phyloP scores from a whole-genome alignment of 2,797 vertebrate species.

The Pseudopleuronectes americanus region DNA sequence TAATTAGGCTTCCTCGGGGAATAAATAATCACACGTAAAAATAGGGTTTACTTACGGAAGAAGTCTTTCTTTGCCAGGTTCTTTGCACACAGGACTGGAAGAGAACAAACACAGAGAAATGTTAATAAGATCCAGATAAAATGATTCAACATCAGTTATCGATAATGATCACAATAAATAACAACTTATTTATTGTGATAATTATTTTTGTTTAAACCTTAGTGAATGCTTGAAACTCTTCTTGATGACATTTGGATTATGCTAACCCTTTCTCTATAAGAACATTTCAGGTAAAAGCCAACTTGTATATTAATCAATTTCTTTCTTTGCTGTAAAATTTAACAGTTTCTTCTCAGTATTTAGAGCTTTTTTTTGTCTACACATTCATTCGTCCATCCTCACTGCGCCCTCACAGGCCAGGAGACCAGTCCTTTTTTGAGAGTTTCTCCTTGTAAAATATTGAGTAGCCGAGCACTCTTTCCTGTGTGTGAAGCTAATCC shows the following conservation, averaged over 20 bases:
- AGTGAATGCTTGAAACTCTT: too few species aligned
- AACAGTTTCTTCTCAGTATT: neutral
- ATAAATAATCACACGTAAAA: conserved; percentile 61
- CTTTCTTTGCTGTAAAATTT: neutral
- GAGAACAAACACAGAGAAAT: conserved; percentile 37
- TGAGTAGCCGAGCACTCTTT: conserved; percentile 56
- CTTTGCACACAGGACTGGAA: conserved; percentile 95
- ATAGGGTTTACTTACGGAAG: conserved; percentile 92
- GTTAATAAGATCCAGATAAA: conserved; percentile 11
- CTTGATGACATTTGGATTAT: too few species aligned
- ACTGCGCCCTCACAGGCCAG: conserved; percentile 13
- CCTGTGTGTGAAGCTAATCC: conserved; percentile 39
- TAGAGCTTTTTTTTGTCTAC: neutral
- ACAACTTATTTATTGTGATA: too few species aligned
- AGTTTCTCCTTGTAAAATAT: conserved; percentile 64
- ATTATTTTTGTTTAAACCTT: too few species aligned
- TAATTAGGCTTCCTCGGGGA: conserved; percentile 16
- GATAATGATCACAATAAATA: too few species aligned
- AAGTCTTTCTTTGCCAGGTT: conserved; percentile 99
- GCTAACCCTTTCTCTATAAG: neutral
- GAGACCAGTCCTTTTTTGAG: conserved; percentile 29
- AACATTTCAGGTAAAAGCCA: too few species aligned
- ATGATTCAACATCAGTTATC: too few species aligned
- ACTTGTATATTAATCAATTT: neutral
- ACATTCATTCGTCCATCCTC: conserved; percentile 3